Evolutionary conservation across 2,888 invertebrate genomes (phyloP).

Genomic region (Clepsis dumicolana): DNA sequence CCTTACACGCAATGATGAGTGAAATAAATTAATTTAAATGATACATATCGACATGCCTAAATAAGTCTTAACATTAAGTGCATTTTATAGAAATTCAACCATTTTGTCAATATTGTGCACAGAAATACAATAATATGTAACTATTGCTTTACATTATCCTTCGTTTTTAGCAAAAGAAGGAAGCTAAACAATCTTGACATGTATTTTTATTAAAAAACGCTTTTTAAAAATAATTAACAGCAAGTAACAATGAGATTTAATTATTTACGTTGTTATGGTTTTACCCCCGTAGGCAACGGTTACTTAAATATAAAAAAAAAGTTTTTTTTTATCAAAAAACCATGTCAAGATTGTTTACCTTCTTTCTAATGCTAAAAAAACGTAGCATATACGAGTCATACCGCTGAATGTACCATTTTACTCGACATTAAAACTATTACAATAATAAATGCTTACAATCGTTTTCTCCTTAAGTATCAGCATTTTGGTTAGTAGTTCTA

Average conservation of each 20-base stretch:
- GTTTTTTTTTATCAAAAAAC: too few species aligned
- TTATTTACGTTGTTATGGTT: too few species aligned
- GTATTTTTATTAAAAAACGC: too few species aligned
- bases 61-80: constrained; percentile 32
- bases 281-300: too few species aligned
- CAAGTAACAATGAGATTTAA: too few species aligned
- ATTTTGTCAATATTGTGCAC: constrained; percentile 19
- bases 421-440: neutral
- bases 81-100: constrained; percentile 1
- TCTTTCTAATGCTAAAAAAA: too few species aligned
- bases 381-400: neutral
- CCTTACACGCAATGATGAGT: constrained; percentile 28
- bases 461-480: neutral
- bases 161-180: too few species aligned
- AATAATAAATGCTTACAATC: constrained; percentile 1
- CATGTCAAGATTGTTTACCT: too few species aligned
- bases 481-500: neutral
- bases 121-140: neutral
- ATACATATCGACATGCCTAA: neutral
- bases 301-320: too few species aligned
- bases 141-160: too few species aligned
- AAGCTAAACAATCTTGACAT: too few species aligned
- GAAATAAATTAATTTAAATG: constrained; percentile 30
- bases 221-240: too few species aligned
- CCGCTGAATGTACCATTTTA: neutral